Base-by-base conservation (phyloP, 2,113 vertebrate species). In the Spheniscus mendiculus region DNA sequence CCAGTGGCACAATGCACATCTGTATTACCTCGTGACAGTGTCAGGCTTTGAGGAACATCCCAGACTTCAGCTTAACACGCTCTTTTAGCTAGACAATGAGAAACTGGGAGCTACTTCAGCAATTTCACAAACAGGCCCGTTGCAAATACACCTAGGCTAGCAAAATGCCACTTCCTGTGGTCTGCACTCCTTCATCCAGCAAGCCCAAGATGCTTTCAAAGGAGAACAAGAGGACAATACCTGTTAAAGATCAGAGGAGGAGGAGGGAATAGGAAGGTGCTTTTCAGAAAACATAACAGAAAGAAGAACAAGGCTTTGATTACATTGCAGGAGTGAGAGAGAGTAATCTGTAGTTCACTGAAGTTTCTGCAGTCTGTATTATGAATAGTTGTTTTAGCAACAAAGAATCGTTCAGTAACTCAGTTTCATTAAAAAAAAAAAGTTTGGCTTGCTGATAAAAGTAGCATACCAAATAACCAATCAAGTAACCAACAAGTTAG, bases 321-420 rank as follows among this genome's bases (percentile, higher is more conserved):
- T 77, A 83, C 22, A 10, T 38, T 25, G 4, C 80, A 65, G 55
- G 32, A 89, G 47, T 66, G 66, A 95, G 89, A 32, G 66, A 95
- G 89, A 32, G 16, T 93, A 71, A 97, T 95, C 83, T 97, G 84
- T 79, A 96, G 90, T 91, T 91, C 91, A 36, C 80, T 74, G 82
- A 89, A 90, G 42, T 80, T 90, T 86, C 76, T 91, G 53, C 3
- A 70, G 69, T 84, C 76, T 80, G 65, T 82, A 56, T 85, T 86
- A 45, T 27, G 83, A 97, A 72, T 49, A 97, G 83, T 70, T 95
- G 80, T 89, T 96, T 79, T 93, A 95, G 86, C 77, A 98, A 97
- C 73, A 96, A 96, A 93, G 45, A 91, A 93, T 62, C 70, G 71
- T 90, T 97, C 83, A 91, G 15, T 55, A 92, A 89, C 42, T 73